Conservation (phyloP, 2,888 invertebrate genomes). For the Euplexia lucipara region DNA sequence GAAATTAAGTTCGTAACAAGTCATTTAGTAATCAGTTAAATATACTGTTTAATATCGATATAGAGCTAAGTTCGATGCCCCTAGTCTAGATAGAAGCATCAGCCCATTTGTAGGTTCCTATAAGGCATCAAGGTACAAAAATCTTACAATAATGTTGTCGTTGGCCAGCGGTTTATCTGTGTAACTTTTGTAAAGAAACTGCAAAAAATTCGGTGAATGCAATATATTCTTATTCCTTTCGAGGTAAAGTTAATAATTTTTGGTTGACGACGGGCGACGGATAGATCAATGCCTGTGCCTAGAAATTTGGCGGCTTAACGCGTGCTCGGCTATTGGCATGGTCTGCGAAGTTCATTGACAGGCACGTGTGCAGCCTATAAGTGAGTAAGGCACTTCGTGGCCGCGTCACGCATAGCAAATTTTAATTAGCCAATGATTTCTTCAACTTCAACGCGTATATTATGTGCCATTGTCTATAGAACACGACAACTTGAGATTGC, state of each 20-base stretch:
- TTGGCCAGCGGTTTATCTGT: neutral
- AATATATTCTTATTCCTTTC: constrained; percentile 19
- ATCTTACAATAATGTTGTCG: constrained; percentile 17
- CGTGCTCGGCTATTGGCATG: constrained; percentile 78
- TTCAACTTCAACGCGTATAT: constrained; percentile 77
- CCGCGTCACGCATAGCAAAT: constrained; percentile 89
- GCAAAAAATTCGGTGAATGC: constrained; percentile 12
- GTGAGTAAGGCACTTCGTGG: constrained; percentile 85
- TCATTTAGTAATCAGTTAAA: constrained; percentile 54
- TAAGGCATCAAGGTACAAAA: constrained; percentile 20
- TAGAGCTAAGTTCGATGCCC: constrained; percentile 80
- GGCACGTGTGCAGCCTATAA: constrained; percentile 89
- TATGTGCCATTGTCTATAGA: constrained; percentile 78
- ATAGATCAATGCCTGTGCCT: constrained; percentile 54
- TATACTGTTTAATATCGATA: constrained; percentile 60
- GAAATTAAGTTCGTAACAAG: constrained; percentile 59
- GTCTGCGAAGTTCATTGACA: constrained; percentile 89
- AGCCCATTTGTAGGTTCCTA: constrained; percentile 51
- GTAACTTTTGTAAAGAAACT: constrained; percentile 6
- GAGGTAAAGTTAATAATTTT: constrained; percentile 19
- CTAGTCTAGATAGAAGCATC: constrained; percentile 66
- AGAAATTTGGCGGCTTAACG: constrained; percentile 72
- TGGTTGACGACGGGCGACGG: constrained; percentile 30
- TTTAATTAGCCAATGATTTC: constrained; percentile 89
- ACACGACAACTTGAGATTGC: constrained; percentile 80